Evolutionary conservation across 2,113 vertebrate genomes (phyloP), one percentile per base, ranked within the genome.

Genomic region (Clupea harengus): DNA sequence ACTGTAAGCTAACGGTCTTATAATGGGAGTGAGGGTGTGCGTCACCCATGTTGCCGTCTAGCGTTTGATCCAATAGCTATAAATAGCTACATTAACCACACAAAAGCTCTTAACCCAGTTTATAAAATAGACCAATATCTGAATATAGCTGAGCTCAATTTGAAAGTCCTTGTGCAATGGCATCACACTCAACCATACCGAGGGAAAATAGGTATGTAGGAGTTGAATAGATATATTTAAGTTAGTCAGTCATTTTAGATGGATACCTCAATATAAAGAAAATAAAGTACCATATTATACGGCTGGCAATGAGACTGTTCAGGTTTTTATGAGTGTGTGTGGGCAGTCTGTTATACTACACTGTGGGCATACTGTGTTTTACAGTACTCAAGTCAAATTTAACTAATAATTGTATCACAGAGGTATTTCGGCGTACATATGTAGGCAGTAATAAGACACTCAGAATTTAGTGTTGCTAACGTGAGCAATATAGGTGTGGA

Each of bases 61-160:
- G 25, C 72, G 17, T 78, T 44, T 39, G 28, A 39, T 78, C 28
- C 72, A 78, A 39, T 32, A 78, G 72, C 72, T 32, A 4, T 39
- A 78, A 78, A 78, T 78, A 78, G 72, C 32, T 32, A 32, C 72
- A 78, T 39, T 78, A 78, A 78, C 49, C 50, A 81, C 50, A 83
- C 50, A 60, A 83, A 39, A 32, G 0, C 32, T 60, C 39, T 83
- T 22, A 52, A 60, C 52, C 49, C 17, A 44, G 28, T 39, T 52
- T 83, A 8, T 81, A 85, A 83, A 85, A 67, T 85, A 45, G 50
- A n/a, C 45, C 32, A 49, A 46, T 64, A 11, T 46, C 86, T 80
- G 81, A 80, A 80, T 82, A 84, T 86, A 82, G 85, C 82, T 25
- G 11, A 15, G 54, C 25, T 83, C 10, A 78, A 57, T 86, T 86